Conservation (phyloP, 2,797 vertebrate genomes). For the Sphenodon punctatus region DNA sequence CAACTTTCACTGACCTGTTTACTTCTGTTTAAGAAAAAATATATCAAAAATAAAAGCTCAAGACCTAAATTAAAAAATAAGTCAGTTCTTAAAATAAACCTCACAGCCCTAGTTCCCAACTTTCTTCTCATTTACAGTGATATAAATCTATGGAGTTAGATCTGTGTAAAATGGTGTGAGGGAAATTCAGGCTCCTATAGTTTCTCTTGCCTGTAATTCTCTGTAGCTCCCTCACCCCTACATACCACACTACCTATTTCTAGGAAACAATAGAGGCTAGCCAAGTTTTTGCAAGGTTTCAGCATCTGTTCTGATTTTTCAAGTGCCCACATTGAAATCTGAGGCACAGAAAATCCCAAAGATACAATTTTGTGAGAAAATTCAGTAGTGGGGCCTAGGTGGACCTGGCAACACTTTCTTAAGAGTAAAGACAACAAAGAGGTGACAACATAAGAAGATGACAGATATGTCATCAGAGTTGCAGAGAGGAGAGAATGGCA, state of each 20-base stretch:
- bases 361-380: neutral
- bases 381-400: neutral
- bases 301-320: neutral
- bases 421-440: neutral
- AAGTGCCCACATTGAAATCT: neutral
- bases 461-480: neutral
- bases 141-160: neutral
- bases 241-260: neutral
- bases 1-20: no score
- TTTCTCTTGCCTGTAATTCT: neutral
- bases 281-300: neutral
- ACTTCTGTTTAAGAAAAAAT: neutral
- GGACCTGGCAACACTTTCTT: neutral
- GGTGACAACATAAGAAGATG: neutral
- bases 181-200: neutral
- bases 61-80: neutral
- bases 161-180: neutral
- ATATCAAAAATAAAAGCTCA: neutral
- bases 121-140: neutral
- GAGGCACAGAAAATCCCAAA: neutral
- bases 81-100: neutral
- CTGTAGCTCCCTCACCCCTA: neutral
- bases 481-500: no score
- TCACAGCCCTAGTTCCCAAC: accelerated
- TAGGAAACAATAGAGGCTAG: neutral